phyloP scores from a whole-genome alignment of 2,113 vertebrate species.

The Gobio gobio region DNA sequence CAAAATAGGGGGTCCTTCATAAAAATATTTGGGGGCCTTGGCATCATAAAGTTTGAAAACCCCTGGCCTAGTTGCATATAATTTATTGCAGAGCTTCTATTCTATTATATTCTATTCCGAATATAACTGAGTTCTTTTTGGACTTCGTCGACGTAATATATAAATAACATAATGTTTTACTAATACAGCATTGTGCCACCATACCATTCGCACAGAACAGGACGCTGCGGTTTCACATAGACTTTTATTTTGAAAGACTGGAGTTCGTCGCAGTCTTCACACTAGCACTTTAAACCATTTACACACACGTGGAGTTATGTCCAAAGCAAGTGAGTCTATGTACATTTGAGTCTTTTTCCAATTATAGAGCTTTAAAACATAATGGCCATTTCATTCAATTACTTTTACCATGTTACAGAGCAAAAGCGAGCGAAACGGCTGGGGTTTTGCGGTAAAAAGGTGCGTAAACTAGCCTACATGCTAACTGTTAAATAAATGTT shows the following conservation, averaged over 20 bases:
- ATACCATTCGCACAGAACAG: neutral
- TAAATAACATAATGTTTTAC: neutral
- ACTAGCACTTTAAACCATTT: too few species aligned
- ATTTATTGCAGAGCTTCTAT: too few species aligned
- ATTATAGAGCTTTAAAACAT: neutral
- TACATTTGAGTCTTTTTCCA: neutral
- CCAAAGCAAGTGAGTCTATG: slow-evolving; percentile 74
- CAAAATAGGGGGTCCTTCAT: too few species aligned
- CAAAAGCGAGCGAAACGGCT: slow-evolving; percentile 77
- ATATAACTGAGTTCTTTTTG: neutral
- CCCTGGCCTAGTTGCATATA: too few species aligned
- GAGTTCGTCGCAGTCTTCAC: neutral
- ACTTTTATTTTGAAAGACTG: slow-evolving; percentile 34
- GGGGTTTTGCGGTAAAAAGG: slow-evolving; percentile 68
- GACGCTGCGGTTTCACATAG: neutral
- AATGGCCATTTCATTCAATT: neutral
- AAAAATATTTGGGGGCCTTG: too few species aligned
- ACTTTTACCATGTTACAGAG: slow-evolving; percentile 63
- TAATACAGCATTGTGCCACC: neutral
- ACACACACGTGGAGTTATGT: slow-evolving; percentile 73
- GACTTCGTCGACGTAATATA: neutral
- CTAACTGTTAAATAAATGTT: neutral
- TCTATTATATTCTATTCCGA: too few species aligned
- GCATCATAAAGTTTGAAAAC: too few species aligned
- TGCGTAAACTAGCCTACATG: neutral